Evolutionary conservation across 2,113 vertebrate genomes (phyloP).

Genomic region (Pachypanchax playfairii): DNA sequence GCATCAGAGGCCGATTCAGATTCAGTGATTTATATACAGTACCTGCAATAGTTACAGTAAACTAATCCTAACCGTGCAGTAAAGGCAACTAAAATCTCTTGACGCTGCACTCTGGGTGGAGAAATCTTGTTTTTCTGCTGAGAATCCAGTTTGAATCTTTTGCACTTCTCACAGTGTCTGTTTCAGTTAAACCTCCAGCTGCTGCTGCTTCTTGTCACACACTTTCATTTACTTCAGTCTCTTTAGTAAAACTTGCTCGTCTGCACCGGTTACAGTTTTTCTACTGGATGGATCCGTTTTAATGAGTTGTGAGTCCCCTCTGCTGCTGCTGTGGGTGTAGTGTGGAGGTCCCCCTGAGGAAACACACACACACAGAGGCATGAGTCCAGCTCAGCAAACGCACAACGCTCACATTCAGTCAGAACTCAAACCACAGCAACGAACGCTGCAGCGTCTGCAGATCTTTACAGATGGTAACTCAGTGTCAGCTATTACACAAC

Average conservation of each 20-base stretch:
- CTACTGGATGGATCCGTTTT: slow-evolving; percentile 49
- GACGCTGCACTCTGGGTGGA: not conserved
- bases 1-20: slow-evolving; percentile 6
- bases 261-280: slow-evolving; percentile 14
- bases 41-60: slow-evolving; percentile 26
- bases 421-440: slow-evolving; percentile 3
- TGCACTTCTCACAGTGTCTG: slow-evolving; percentile 53
- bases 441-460: slow-evolving; percentile 37
- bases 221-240: slow-evolving; percentile 31
- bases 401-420: slow-evolving; percentile 23
- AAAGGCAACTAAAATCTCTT: not conserved
- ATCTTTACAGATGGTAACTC: slow-evolving; percentile 6
- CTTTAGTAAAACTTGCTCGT: slow-evolving; percentile 4
- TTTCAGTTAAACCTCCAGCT: slow-evolving; percentile 37
- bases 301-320: slow-evolving; percentile 58
- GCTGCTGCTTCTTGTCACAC: slow-evolving; percentile 16
- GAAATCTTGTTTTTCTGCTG: slow-evolving; percentile 1
- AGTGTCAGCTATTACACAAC: slow-evolving; percentile 44
- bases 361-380: slow-evolving; percentile 3
- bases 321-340: slow-evolving; percentile 32
- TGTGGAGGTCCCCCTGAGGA: slow-evolving; percentile 66
- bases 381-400: slow-evolving; percentile 27
- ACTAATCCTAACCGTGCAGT: too few species aligned
- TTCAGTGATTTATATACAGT: slow-evolving; percentile 49
- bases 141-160: slow-evolving; percentile 13